These are phyloP conservation scores for Orius insidiosus DNA, from an alignment of 1,140 invertebrate species.

Conservation along the genomic window DNA sequence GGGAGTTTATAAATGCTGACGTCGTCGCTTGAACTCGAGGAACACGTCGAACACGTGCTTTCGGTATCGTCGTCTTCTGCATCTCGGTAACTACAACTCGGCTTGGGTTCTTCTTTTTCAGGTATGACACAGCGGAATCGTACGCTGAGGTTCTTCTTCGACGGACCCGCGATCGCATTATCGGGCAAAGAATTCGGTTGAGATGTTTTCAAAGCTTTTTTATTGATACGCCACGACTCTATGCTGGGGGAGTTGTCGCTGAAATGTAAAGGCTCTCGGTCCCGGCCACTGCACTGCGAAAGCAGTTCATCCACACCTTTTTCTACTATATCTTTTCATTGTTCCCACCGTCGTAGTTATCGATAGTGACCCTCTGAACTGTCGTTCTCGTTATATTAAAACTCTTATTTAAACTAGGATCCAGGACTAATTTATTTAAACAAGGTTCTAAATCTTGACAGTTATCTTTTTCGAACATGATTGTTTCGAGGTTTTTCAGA, in stretches of 20 bases:
- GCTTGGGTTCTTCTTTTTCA: constrained; percentile 14
- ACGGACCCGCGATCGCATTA: neutral
- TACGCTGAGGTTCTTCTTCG: constrained; percentile 13
- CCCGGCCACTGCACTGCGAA: constrained; percentile 28
- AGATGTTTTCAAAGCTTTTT: constrained; percentile 2
- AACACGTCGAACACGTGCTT: constrained; percentile 71
- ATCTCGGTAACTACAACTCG: constrained; percentile 18
- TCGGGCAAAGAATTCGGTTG: neutral
- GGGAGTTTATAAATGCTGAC: constrained; percentile 66
- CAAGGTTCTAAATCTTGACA: neutral
- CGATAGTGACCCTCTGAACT: constrained; percentile 1
- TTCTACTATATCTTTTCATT: constrained; percentile 11
- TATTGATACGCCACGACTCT: constrained; percentile 27
- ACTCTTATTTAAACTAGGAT: neutral
- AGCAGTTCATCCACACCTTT: constrained; percentile 32
- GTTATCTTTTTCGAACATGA: constrained; percentile 3
- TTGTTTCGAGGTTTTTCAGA: neutral
- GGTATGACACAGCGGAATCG: constrained; percentile 15
- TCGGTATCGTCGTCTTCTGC: constrained; percentile 39
- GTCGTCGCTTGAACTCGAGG: constrained; percentile 66
- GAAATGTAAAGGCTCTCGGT: constrained; percentile 37
- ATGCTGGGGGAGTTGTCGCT: constrained; percentile 29
- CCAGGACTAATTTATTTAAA: neutral
- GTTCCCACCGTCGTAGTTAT: constrained; percentile 1
- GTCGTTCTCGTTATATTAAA: constrained; percentile 5